Percentiles rank a stretch among this genome's conserved stretches.
Conservation (phyloP, 2,797 vertebrate genomes). For the Pogonophryne albipinna region DNA sequence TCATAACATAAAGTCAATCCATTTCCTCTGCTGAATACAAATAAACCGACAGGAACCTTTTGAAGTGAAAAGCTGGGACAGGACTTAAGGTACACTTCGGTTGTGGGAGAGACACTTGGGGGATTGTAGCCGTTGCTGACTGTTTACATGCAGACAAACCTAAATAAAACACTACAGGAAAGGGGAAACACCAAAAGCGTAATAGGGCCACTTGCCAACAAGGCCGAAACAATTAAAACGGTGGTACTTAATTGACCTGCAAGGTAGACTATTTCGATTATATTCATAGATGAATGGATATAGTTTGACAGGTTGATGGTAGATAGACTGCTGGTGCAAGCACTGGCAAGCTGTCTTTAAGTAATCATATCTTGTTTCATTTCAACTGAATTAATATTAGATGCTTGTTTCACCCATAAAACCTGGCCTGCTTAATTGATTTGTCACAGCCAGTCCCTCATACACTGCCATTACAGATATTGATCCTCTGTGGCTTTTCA, state of each 20-base stretch:
- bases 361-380: neutral
- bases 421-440: slow-evolving; percentile 21
- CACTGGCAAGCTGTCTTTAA: neutral
- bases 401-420: neutral
- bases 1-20: neutral
- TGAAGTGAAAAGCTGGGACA: neutral
- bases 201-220: too few relatives aligned
- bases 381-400: slow-evolving; percentile 18
- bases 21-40: slow-evolving; percentile 2
- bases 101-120: too few relatives aligned
- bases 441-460: slow-evolving; percentile 13
- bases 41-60: too few relatives aligned
- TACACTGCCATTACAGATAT: slow-evolving; percentile 34
- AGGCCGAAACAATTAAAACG: neutral
- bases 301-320: neutral
- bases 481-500: slow-evolving; percentile 41
- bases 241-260: neutral
- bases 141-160: too few relatives aligned
- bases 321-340: neutral
- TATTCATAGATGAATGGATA: neutral
- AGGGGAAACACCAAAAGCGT: too few relatives aligned
- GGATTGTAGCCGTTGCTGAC: too few relatives aligned
- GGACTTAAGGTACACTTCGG: neutral
- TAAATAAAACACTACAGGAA: too few relatives aligned
- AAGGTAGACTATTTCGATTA: neutral